A percentile compares a stretch with the other conserved stretches of the same genome.
phyloP scores from a whole-genome alignment of 2,797 vertebrate genomes.

The Sarcophilus harrisii region DNA sequence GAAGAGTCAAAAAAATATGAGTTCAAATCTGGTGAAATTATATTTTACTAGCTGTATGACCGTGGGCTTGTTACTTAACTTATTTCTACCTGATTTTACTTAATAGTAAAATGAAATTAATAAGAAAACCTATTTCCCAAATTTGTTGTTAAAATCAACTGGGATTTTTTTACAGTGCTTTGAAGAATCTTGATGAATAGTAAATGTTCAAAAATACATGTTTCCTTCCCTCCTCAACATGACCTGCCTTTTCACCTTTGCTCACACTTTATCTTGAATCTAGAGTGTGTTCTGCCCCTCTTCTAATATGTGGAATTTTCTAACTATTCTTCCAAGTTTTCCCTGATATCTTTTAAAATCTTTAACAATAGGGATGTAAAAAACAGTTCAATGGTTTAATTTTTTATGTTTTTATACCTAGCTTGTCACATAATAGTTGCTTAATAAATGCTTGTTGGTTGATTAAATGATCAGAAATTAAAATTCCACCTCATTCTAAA shows the following conservation, averaged over 20 bases:
- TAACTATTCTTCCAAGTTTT: neutral
- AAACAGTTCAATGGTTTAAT: neutral
- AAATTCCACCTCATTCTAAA: neutral
- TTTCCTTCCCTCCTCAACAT: neutral
- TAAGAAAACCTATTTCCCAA: neutral
- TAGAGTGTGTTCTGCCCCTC: neutral
- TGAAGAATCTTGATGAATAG: neutral
- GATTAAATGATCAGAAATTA: neutral
- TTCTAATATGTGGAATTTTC: neutral
- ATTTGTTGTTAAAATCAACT: neutral
- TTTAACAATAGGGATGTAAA: neutral
- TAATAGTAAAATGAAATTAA: neutral
- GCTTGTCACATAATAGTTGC: neutral
- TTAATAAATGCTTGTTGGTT: neutral
- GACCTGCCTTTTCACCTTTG: neutral
- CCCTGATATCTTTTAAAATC: neutral
- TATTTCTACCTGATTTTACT: neutral
- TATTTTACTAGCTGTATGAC: neutral
- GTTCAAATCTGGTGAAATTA: neutral
- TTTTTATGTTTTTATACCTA: neutral
- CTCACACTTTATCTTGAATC: neutral
- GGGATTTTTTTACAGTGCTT: neutral
- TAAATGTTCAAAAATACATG: neutral
- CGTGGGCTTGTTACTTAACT: neutral
- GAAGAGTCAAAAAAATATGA: neutral